A percentile compares a stretch with the other conserved stretches of the same genome.
phyloP scores from a whole-genome alignment of 2,888 invertebrate species.

The Dryobotodes eremita region DNA sequence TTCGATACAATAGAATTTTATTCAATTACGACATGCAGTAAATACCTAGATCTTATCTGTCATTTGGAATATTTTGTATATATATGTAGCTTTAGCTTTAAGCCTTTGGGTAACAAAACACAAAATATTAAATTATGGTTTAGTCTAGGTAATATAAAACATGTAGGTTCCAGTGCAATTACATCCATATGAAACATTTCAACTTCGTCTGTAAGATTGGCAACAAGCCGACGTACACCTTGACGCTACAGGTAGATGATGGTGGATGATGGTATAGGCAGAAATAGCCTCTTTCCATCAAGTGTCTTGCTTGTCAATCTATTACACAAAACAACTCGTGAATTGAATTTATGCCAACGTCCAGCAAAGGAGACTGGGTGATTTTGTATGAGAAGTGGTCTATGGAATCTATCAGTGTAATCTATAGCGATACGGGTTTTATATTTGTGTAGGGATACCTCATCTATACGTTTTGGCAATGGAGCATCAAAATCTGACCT shows the following conservation, averaged over 20 bases:
- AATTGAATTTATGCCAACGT: too few species aligned
- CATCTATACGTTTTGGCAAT: too few species aligned
- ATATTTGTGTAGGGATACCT: too few species aligned
- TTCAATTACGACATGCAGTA: conserved; percentile 2
- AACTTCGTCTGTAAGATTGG: background rate
- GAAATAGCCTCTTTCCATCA: background rate
- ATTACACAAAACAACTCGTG: background rate
- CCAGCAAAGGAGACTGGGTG: too few species aligned
- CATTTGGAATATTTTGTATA: background rate
- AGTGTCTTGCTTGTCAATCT: background rate
- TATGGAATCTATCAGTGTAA: too few species aligned
- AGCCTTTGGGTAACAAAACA: background rate
- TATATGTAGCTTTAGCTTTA: background rate
- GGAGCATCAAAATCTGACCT: too few species aligned
- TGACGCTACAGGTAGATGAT: background rate
- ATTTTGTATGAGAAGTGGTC: too few species aligned
- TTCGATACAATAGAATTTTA: conserved; percentile 1
- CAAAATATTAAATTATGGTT: background rate
- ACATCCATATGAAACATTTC: background rate
- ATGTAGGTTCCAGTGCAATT: too few species aligned
- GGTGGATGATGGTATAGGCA: too few species aligned
- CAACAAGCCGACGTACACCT: background rate
- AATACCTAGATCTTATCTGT: conserved; percentile 1
- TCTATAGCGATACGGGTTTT: too few species aligned
- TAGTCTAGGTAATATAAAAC: background rate